A percentile compares a stretch with the other conserved stretches of the same genome.
Evolutionary conservation across 1,140 invertebrate genomes (phyloP).

Genomic region (Bursaphelenchus mucronatus): DNA sequence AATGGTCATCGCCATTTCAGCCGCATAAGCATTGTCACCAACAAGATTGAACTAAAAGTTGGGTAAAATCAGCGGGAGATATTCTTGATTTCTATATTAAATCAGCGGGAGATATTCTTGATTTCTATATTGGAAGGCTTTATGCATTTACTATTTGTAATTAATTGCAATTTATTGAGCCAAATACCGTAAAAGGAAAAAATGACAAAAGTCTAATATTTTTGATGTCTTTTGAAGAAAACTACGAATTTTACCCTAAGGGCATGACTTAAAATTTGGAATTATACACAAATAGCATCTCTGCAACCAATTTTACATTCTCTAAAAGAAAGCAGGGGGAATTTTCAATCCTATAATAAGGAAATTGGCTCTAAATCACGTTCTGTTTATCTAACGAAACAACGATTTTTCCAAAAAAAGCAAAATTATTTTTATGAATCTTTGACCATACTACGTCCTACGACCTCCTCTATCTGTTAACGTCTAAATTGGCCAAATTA

Average conservation of each 20-base stretch:
- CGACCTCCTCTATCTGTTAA: not conserved
- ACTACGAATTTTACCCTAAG: not conserved
- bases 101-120: not conserved
- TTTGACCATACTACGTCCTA: not conserved
- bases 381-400: too few species aligned
- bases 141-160: not conserved
- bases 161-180: not conserved
- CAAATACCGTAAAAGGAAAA: not conserved
- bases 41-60: slow-evolving; percentile 4
- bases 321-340: too few species aligned
- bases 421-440: too few species aligned
- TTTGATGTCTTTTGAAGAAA: not conserved
- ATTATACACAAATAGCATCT: too few species aligned
- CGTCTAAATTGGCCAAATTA: not conserved
- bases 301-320: too few species aligned
- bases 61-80: not conserved
- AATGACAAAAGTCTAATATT: not conserved
- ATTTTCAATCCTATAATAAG: too few species aligned
- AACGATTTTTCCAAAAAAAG: too few species aligned
- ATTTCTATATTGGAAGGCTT: not conserved
- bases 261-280: too few species aligned
- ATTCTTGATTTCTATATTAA: not conserved
- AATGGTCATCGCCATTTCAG: not conserved
- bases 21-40: slow-evolving; percentile 1
- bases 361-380: too few species aligned